Base-by-base conservation (phyloP, 2,797 vertebrate species). In the Chiroxiphia lanceolata region DNA sequence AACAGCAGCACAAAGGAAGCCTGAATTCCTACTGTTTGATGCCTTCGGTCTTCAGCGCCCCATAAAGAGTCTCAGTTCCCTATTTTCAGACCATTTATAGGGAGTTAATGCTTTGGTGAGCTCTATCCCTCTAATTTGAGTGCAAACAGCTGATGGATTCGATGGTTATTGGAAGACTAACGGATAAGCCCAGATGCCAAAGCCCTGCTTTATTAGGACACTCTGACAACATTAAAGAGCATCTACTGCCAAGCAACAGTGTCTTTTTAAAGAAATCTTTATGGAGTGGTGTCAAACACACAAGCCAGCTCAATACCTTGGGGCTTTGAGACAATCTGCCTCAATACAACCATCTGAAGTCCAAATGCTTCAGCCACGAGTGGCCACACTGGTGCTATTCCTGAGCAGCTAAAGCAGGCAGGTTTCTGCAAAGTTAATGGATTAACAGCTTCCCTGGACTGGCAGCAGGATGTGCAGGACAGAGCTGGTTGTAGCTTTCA, bases 251-350 rank as follows among this genome's bases (percentile, higher is more conserved):
- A n/a, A 87, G 57, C 26, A 78, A 7, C 1, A 42, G 36, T 3
- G 48, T 29, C 56, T 80, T 85, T 76, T 47, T 3, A 56, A 74
- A 68, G 48, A 63, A 70, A 74, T 81, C 60, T 82, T 61, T 60
- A 77, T 90, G 51, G 80, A 53, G n/a, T 74, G 60, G 25, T 15
- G 44, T 23, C 0, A 0, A 85, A 70, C 60, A 40, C 0, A 1
- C 63, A 50, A 40, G 40, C 60, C 25, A 83, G 44, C 36, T 71
- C 47, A 85, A 78, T 10, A 60, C 69, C 69, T 56, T 0, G 71
- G 71, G 92, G 57, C 86, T 90, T 56, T 34, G 83, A 78, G 90
- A 48, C 84, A 64, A 76, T 57, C 82, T 94, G 80, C 26, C 51
- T 42, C n/a, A 50, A 47, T 60, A 78, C 27, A 59, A 71, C 33